Evolutionary conservation across 2,797 vertebrate genomes (phyloP), one percentile per base, ranked within the genome.

Genomic region (Vultur gryphus): DNA sequence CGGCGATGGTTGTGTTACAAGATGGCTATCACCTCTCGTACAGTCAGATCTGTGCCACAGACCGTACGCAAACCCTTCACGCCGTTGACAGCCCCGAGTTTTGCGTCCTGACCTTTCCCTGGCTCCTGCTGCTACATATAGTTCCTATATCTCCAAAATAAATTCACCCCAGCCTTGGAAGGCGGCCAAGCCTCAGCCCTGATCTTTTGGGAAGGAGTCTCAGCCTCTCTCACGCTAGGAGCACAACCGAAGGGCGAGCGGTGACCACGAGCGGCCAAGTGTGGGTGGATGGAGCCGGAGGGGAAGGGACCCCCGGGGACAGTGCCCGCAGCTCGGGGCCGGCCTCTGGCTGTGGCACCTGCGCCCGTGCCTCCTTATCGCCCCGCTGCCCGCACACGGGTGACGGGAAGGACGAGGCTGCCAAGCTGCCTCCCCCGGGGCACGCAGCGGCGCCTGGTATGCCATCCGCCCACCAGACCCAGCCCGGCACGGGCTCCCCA

Each of bases 221-320:
- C 41, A 61, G 84, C 72, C 83, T 91, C 52, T 95, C 87, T 94
- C 80, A 67, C 0, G 2, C 78, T 10, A 9, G 58, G 41, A 84
- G 37, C 17, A 7, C 0, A 5, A 49, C 51, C 5, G 9, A 84
- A 89, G 66, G 8, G 9, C 0, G 2, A 80, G 41, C 0, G 0
- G 65, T 9, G 73, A 51, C 49, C 8, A 2, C 4, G n/a, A 78
- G 89, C 4, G 17, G 37, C 48, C 18, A 17, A 64, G 49, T 14
- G 16, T 1, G 31, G 58, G 37, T 49, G 66, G 90, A 92, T 52
- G 52, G 83, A 58, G 51, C 55, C 5, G 16, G 49, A 82, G 62
- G 54, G 24, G 16, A 84, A 91, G 80, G 49, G 61, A 81, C 11
- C 16, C 26, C 16, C 1, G 2, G 13, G 72, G 48, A 66, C 18